Evolutionary conservation across 2,888 invertebrate species (phyloP), one percentile per base, ranked within the genome.

Genomic region (Didymodactylos carnosus): DNA sequence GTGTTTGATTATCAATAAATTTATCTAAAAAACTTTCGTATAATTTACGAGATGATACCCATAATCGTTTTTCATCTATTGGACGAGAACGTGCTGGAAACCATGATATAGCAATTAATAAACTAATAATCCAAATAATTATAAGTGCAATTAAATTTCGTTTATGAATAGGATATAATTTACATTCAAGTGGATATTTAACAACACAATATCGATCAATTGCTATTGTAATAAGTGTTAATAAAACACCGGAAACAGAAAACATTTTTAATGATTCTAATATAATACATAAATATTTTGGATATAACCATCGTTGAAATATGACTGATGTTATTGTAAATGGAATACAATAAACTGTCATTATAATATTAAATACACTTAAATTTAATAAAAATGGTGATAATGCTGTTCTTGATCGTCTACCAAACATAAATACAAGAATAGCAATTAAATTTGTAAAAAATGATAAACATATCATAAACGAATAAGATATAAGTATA

Each of bases 181-280:
- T 62, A 19, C 8, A 35, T 62, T 19, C 19, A 27, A 70, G 40
- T 41, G 70, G 70, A 40, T 70, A 70, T 40, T 27, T 39, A 8
- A 70, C 27, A 70, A 40, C 70, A 39, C 39, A 70, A 40, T 70
- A 70, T n/a, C 70, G 70, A 70, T 70, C 70, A 27, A 70, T 41
- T 23, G 40, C 70, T 16, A 70, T 70, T 16, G 25, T 25, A n/a
- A 70, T 70, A 23, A 70, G 40, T 39, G 70, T 70, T 70, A 70
- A 25, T 25, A 70, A 25, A 2, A 41, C 39, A 40, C 39, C 39
- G 3, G 70, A 16, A 4, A 70, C 70, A 16, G 70, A 40, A 40
- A 70, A 70, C 10, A 35, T 39, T 70, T 70, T 39, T n/a, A 70
- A 41, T 2, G 25, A 14, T 27, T 40, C 40, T 13, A 70, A 25